These are phyloP conservation scores for Buceros bicornis DNA, from an alignment of 2,797 vertebrate species.

Conservation along the genomic window DNA sequence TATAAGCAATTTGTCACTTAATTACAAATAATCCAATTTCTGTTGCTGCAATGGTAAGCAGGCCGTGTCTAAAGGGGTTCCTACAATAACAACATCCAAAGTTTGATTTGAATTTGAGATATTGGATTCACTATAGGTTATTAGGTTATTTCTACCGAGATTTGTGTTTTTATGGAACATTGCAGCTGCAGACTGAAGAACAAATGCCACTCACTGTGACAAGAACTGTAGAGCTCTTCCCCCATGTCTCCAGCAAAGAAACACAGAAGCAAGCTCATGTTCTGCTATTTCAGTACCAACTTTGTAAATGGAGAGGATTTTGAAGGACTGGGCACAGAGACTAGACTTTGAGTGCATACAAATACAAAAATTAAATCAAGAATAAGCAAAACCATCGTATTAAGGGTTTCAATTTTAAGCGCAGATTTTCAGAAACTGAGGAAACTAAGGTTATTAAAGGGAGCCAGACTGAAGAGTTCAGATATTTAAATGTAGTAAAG, in stretches of 20 bases:
- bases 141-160: slow-evolving; percentile 15
- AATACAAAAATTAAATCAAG: not conserved
- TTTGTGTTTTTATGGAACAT: not conserved
- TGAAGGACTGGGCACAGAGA: not conserved
- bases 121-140: not conserved
- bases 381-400: not conserved
- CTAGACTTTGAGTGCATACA: not conserved
- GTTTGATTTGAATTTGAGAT: not conserved
- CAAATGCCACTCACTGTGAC: not conserved
- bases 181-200: not conserved
- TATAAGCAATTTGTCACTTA: not conserved
- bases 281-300: not conserved
- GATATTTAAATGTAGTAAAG: not conserved
- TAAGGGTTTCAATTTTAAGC: not conserved
- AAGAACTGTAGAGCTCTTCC: not conserved
- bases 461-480: not conserved
- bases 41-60: not conserved
- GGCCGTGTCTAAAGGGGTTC: not conserved
- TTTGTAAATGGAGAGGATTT: not conserved
- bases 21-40: not conserved
- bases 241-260: not conserved
- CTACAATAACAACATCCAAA: not conserved
- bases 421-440: not conserved
- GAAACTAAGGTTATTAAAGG: not conserved
- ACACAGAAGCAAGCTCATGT: not conserved